A percentile compares a stretch with the other conserved stretches of the same genome.
These are phyloP conservation scores for Falco rusticolus DNA, from an alignment of 2,797 vertebrate genomes.

Conservation along the genomic window DNA sequence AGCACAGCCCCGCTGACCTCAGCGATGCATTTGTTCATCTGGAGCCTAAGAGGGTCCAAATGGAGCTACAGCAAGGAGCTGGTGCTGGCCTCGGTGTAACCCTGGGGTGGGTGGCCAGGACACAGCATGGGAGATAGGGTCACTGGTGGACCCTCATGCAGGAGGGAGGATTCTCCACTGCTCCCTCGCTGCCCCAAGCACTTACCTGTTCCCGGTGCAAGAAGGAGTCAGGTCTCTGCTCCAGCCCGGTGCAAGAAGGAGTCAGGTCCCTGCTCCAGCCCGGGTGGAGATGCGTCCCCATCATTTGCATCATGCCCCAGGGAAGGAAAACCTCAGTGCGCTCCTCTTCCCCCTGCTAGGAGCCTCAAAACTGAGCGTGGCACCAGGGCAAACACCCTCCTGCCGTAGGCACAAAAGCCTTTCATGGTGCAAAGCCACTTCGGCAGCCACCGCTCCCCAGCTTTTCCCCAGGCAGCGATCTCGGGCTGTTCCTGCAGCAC, in stretches of 20 bases:
- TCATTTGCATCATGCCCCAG: not conserved
- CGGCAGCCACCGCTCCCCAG: not conserved
- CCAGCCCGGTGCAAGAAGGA: not conserved
- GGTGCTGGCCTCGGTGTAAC: not conserved
- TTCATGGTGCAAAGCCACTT: rapidly evolving
- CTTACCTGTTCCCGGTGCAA: not conserved
- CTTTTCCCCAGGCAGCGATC: not conserved
- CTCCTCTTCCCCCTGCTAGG: not conserved
- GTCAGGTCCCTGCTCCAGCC: not conserved
- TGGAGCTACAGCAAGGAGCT: not conserved
- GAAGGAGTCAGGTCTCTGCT: not conserved
- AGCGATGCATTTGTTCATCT: not conserved
- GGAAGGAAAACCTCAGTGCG: not conserved
- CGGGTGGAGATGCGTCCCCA: not conserved
- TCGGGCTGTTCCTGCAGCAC: not conserved
- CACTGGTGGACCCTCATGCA: not conserved
- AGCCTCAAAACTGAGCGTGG: not conserved
- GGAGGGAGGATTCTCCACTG: not conserved
- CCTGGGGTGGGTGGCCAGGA: not conserved
- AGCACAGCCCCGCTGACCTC: not conserved
- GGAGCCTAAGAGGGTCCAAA: not conserved
- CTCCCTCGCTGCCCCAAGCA: not conserved
- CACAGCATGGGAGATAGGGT: rapidly evolving
- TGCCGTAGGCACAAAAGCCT: not conserved
- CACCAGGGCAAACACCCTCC: not conserved